A percentile compares a stretch with the other conserved stretches of the same genome.
These are phyloP conservation scores for Okamejei kenojei DNA, from an alignment of 2,797 vertebrate genomes.

Conservation along the genomic window DNA sequence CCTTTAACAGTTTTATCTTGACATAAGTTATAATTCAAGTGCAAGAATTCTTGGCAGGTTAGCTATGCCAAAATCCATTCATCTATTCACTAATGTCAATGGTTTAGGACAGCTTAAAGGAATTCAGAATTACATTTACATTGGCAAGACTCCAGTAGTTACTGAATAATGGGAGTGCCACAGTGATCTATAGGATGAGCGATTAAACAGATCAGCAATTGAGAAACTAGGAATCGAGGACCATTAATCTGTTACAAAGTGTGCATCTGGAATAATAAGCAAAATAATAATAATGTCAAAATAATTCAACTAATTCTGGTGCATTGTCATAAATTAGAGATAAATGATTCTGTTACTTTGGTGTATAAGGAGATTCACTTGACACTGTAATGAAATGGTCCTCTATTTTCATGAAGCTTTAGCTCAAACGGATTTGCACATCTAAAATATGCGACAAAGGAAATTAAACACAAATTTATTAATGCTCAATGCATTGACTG, in stretches of 20 bases:
- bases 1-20: slow-evolving; percentile 1
- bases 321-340: not conserved
- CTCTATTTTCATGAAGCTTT: not conserved
- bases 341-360: not conserved
- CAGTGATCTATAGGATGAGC: slow-evolving; percentile 8
- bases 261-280: not conserved
- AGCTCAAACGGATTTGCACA: not conserved
- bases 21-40: not conserved
- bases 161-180: slow-evolving; percentile 1
- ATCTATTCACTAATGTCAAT: slow-evolving; percentile 7
- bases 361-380: not conserved
- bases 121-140: slow-evolving; percentile 23
- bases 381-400: not conserved
- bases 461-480: not conserved
- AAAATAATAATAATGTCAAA: too few species aligned
- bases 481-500: not conserved
- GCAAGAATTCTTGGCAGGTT: not conserved
- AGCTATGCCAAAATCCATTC: slow-evolving; percentile 1
- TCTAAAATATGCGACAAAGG: not conserved
- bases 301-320: not conserved
- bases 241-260: slow-evolving; percentile 27
- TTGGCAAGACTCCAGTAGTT: slow-evolving; percentile 21
- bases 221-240: not conserved
- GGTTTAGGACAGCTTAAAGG: slow-evolving; percentile 15
- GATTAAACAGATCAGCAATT: slow-evolving; percentile 17